These are phyloP conservation scores for Centropus bengalensis DNA, from an alignment of 2,113 vertebrate genomes.

Conservation along the genomic window DNA sequence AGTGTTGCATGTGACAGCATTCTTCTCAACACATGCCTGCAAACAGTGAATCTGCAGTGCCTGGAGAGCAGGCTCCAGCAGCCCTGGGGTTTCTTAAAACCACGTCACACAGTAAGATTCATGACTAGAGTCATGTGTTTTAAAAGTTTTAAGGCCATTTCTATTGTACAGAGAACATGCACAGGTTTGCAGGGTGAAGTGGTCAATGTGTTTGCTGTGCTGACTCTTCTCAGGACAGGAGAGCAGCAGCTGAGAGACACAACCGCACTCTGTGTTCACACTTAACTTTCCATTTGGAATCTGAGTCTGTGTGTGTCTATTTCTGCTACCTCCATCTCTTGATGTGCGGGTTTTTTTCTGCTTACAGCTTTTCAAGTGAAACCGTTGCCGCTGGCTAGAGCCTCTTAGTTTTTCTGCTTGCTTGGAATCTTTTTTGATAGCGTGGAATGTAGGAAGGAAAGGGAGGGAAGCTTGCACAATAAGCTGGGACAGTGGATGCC, in stretches of 20 bases:
- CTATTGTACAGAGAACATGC: neutral
- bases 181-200: neutral
- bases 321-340: neutral
- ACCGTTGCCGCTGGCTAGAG: neutral
- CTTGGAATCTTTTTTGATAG: neutral
- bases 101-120: neutral
- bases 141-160: neutral
- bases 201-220: neutral
- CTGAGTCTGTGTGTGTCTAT: neutral
- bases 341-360: neutral
- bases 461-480: neutral
- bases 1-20: neutral
- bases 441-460: neutral
- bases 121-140: neutral
- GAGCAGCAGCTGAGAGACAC: neutral
- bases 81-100: neutral
- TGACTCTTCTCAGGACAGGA: neutral
- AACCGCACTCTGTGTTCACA: neutral
- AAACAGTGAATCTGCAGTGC: neutral
- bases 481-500: neutral
- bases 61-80: neutral
- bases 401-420: neutral
- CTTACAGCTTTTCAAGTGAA: neutral
- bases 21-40: neutral
- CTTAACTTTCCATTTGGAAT: neutral